phyloP scores from a whole-genome alignment of 2,113 vertebrate species.

The Nothobranchius furzeri region DNA sequence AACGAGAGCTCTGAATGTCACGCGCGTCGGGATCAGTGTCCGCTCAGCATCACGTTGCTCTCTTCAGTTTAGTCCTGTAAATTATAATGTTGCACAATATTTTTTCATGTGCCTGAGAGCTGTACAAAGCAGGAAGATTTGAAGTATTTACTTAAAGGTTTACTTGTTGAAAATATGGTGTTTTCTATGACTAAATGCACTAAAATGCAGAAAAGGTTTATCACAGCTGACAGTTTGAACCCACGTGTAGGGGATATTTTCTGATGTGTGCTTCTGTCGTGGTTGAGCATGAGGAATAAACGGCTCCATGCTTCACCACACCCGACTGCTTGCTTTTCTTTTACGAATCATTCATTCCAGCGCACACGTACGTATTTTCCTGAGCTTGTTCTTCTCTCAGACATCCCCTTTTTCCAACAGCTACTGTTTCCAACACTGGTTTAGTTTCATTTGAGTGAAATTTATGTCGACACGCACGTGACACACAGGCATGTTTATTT shows the following conservation, averaged over 20 bases:
- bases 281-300: slow-evolving; percentile 76
- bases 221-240: slow-evolving; percentile 28
- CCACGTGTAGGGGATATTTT: slow-evolving; percentile 27
- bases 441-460: background rate
- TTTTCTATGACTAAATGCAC: slow-evolving; percentile 64
- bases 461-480: slow-evolving; percentile 14
- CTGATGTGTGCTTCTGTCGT: slow-evolving; percentile 59
- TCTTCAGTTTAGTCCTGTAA: slow-evolving; percentile 61
- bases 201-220: slow-evolving; percentile 47
- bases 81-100: slow-evolving; percentile 74
- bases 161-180: slow-evolving; percentile 45
- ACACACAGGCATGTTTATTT: slow-evolving; percentile 67
- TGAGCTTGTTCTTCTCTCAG: background rate
- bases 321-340: slow-evolving; percentile 57
- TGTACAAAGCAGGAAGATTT: slow-evolving; percentile 59
- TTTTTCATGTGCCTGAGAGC: slow-evolving; percentile 76
- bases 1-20: slow-evolving; percentile 59
- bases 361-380: background rate
- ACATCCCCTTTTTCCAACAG: slow-evolving; percentile 3
- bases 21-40: slow-evolving; percentile 26
- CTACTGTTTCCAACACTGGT: background rate
- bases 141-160: slow-evolving; percentile 59
- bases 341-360: slow-evolving; percentile 17
- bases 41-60: slow-evolving; percentile 48
- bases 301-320: slow-evolving; percentile 62